Percentiles rank a stretch among this genome's conserved stretches.
These are phyloP conservation scores for Mantis religiosa DNA, from an alignment of 2,888 invertebrate species.

Conservation along the genomic window DNA sequence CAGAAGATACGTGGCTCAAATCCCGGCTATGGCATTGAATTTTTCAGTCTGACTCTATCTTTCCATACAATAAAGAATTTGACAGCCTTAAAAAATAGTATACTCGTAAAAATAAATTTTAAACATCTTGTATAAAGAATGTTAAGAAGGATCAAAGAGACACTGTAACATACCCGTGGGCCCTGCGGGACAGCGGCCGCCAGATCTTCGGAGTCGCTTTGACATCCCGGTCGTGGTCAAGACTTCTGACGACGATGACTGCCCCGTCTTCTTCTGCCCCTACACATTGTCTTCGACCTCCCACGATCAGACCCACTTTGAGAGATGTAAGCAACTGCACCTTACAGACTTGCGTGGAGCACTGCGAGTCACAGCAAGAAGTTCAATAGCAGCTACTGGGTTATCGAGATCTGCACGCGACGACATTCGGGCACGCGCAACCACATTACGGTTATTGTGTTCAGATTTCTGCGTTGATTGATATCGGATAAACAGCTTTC, in stretches of 20 bases:
- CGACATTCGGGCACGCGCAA: neutral
- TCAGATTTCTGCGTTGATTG: neutral
- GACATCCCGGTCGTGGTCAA: neutral
- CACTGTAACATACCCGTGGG: neutral
- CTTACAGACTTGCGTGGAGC: neutral
- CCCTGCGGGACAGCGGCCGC: neutral
- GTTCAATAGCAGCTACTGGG: neutral
- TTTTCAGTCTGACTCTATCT: no score
- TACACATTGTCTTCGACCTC: neutral
- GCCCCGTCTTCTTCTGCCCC: neutral
- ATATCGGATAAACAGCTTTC: neutral
- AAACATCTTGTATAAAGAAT: no score
- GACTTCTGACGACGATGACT: neutral
- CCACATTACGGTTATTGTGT: neutral
- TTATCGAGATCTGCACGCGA: neutral
- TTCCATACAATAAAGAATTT: no score
- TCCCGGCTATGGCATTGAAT: no score
- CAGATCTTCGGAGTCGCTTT: neutral
- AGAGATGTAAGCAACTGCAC: neutral
- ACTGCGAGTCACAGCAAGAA: neutral
- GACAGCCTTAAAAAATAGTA: no score
- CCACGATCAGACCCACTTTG: neutral
- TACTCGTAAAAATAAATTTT: no score
- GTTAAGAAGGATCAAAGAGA: no score
- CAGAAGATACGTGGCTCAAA: no score